phyloP scores from a whole-genome alignment of 1,140 invertebrate genomes.

The Argopecten irradians region DNA sequence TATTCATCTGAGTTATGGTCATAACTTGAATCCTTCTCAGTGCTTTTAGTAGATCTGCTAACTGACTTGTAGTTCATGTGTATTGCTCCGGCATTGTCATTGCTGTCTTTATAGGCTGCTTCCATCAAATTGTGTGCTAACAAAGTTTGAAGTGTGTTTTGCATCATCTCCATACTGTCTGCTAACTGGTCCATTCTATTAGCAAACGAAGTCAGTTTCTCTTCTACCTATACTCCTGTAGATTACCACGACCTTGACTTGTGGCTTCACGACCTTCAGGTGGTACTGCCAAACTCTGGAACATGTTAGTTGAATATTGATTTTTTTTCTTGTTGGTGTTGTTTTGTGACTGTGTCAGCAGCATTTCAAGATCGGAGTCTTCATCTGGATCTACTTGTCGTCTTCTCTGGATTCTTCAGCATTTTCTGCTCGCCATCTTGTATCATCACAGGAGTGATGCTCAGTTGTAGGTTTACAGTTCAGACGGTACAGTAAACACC shows the following conservation, averaged over 20 bases:
- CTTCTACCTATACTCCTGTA: background rate
- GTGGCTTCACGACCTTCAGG: background rate
- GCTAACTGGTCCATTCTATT: background rate
- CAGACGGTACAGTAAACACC: background rate
- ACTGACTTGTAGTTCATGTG: background rate
- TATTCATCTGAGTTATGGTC: background rate
- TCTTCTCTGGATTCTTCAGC: conserved; percentile 15
- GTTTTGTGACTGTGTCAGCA: background rate
- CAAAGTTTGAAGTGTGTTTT: no score
- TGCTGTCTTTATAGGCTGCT: background rate
- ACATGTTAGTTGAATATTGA: background rate
- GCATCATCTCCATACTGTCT: no score
- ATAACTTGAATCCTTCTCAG: background rate
- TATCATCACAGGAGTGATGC: background rate
- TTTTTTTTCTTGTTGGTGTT: background rate
- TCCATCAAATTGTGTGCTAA: background rate
- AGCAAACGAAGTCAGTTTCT: background rate
- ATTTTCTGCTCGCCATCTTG: background rate
- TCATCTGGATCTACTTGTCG: background rate
- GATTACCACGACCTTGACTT: background rate
- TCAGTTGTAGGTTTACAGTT: background rate
- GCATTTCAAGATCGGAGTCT: background rate
- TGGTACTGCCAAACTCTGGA: background rate
- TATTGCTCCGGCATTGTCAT: background rate
- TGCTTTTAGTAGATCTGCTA: background rate